Conservation (phyloP, 1,140 invertebrate species). For the Neodiprion pinetum region DNA sequence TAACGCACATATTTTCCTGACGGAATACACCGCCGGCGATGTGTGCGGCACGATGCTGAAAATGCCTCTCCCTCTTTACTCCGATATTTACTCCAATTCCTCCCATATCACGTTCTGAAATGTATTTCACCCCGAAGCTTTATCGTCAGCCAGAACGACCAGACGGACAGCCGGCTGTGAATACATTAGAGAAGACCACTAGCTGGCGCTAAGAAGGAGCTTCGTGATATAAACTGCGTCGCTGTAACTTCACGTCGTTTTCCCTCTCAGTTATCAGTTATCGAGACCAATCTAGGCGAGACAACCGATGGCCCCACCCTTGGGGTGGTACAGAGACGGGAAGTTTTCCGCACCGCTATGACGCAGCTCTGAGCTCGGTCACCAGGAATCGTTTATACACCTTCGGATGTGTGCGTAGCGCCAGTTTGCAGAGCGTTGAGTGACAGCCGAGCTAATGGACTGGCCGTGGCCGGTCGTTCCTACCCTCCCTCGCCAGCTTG, state of each 20-base stretch:
- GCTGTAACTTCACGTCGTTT: too few relatives aligned
- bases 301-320: too few relatives aligned
- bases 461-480: slow-evolving; percentile 27
- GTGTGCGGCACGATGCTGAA: background rate
- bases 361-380: too few relatives aligned
- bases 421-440: slow-evolving; percentile 36
- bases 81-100: background rate
- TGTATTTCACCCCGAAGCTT: background rate
- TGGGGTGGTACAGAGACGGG: too few relatives aligned
- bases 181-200: background rate
- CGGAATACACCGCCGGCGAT: too few relatives aligned
- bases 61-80: background rate
- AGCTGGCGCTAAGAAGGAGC: too few relatives aligned
- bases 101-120: background rate
- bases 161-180: background rate
- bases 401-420: slow-evolving; percentile 32
- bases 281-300: too few relatives aligned
- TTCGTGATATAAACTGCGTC: too few relatives aligned
- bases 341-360: too few relatives aligned
- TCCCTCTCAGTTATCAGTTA: too few relatives aligned
- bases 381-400: background rate
- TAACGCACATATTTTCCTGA: too few relatives aligned
- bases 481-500: slow-evolving; percentile 28
- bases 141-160: background rate
- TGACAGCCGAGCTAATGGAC: slow-evolving; percentile 46